Conservation (phyloP, 2,888 invertebrate species). For the Steinernema hermaphroditum region DNA sequence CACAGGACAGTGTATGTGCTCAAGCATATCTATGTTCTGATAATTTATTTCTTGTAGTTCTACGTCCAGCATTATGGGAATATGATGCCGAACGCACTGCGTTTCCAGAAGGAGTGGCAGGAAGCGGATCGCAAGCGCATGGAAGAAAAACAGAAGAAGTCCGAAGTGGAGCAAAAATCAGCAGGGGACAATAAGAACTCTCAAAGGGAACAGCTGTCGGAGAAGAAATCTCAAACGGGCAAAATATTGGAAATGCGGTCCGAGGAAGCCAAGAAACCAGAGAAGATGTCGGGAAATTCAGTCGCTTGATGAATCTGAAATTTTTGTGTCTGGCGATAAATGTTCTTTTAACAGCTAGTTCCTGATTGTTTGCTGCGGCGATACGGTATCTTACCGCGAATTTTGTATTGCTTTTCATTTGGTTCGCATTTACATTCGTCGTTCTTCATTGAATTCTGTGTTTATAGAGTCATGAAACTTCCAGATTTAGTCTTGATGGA, state of each 20-base stretch:
- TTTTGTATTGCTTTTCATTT: not conserved
- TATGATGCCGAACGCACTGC: slow-evolving; percentile 22
- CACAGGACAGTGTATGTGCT: slow-evolving; percentile 6
- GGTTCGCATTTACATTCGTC: not conserved
- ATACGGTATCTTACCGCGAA: no score
- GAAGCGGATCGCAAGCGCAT: slow-evolving; percentile 14
- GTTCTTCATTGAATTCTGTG: not conserved
- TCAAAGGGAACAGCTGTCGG: no score
- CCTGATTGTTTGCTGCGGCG: no score
- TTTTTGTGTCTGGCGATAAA: no score
- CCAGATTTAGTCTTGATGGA: not conserved
- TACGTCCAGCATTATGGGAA: slow-evolving; percentile 25
- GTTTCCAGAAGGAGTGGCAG: slow-evolving; percentile 7
- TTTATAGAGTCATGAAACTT: not conserved
- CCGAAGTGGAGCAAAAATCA: not conserved
- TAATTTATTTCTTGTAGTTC: not conserved
- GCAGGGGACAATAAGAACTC: no score
- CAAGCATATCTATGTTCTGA: not conserved
- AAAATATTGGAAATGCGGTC: no score
- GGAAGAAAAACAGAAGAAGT: not conserved
- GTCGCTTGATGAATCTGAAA: no score
- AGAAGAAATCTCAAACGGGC: no score
- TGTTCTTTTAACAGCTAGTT: no score
- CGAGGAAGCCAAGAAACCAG: no score
- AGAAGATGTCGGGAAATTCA: no score